Evolutionary conservation across 2,113 vertebrate genomes (phyloP), one percentile per base, ranked within the genome.

Genomic region (Eublepharis macularius): DNA sequence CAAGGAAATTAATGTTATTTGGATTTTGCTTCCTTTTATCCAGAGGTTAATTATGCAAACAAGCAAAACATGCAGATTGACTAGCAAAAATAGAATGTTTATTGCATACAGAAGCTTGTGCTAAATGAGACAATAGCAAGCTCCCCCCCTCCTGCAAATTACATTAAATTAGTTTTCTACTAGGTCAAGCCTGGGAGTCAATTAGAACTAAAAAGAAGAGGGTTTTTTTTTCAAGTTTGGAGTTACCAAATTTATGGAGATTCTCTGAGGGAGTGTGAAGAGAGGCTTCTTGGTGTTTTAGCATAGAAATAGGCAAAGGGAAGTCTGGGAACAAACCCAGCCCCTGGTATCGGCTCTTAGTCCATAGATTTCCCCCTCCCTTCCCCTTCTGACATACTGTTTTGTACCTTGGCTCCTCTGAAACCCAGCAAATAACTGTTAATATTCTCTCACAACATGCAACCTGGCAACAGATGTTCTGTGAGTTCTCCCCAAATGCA

Each of bases 61-160:
- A 14, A 73, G 16, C 32, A 43, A 32, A 4, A 36, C 29, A 0
- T 9, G 2, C 0, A 0, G 51, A 17, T 16, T 51, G 0, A 29
- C 13, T 29, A 14, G 26, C 0, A 7, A 79, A 66, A n/a, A 32
- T 0, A 0, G 34, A 51, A 16, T 34, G 54, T 76, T 21, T 4
- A 21, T 34, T n/a, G 14, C 45, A 5, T n/a, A 1, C 21, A 83
- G 78, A 66, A 57, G 34, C 26, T 57, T 11, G 7, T 51, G 51
- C 24, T n/a, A 0, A 8, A 0, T 2, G 43, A n/a, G 0, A 1
- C 45, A 4, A 34, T 0, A 1, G 13, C 0, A 0, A 1, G 4
- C 0, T 7, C 4, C 1, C 12, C 32, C 21, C 0, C 4, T 1
- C 0, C 0, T 4, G 8, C 0, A 7, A 36, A 73, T 24, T 0